Evolutionary conservation across 2,888 invertebrate species (phyloP), one percentile per base, ranked within the genome.

Genomic region (Plagodis dolabraria): DNA sequence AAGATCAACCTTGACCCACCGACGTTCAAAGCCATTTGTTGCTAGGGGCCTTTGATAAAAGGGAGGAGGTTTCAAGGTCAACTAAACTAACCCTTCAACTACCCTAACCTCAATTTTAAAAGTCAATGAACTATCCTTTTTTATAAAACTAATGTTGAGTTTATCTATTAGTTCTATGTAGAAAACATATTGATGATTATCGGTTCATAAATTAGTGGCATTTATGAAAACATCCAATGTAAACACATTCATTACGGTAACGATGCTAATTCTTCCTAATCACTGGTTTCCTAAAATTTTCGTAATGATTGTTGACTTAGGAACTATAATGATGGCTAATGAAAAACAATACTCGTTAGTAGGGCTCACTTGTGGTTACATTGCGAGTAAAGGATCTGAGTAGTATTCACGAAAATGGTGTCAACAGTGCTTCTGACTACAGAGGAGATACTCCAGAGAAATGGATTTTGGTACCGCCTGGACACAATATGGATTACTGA

Each of bases 401-500:
- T 22, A 35, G 54, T 46, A 7, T 36, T 56, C n/a, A 40, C 33
- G 47, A 68, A 71, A 74, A 92, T 92, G 92, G 90, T 92, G 64
- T 89, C 91, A 45, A 71, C 85, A 69, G 78, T 89, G 64, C 75
- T 91, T 45, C 70, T 92, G 38, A 87, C 91, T 7, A 92, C 91
- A 0, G 92, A 92, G 70, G 91, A 92, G 64, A 80, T 89, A 38
- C 83, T 92, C 47, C 81, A 86, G 65, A 82, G 80, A 72, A 93
- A 93, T 78, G 74, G 72, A 53, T 90, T 82, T 72, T 93, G 93
- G 93, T 77, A 81, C 63, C 78, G 83, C 49, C 77, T 93, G 73
- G 90, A 90, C 66, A 74, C 82, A 35, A 45, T 84, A 43, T 93
- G 93, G 93, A 72, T 82, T 43, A 83, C 86, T 5, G 84, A 87